These are phyloP conservation scores for Trachelus stipa DNA, from an alignment of 2,888 invertebrate species.

Conservation along the genomic window DNA sequence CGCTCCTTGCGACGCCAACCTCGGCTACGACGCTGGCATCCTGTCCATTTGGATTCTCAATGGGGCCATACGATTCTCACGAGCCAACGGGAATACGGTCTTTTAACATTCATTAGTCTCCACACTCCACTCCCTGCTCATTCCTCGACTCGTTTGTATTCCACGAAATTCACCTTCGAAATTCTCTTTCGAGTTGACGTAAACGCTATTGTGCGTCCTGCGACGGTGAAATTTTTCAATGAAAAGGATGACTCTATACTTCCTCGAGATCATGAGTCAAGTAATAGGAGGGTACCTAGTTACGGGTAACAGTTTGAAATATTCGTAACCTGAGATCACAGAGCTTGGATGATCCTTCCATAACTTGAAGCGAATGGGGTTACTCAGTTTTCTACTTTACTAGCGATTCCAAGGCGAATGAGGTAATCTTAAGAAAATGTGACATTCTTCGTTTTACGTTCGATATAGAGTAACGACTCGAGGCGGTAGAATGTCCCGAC, in stretches of 20 bases:
- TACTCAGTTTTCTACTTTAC: background rate
- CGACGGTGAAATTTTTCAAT: background rate
- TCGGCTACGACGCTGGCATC: background rate
- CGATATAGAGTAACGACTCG: background rate
- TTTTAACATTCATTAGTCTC: background rate
- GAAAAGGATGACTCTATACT: background rate
- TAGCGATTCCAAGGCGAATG: background rate
- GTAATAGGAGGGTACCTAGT: background rate
- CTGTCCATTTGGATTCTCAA: background rate
- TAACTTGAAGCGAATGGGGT: background rate
- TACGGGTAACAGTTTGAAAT: background rate
- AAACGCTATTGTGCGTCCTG: background rate
- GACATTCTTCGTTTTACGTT: background rate
- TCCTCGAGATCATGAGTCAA: background rate
- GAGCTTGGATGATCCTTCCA: background rate
- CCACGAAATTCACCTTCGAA: background rate
- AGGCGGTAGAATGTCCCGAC: background rate
- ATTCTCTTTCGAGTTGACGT: background rate
- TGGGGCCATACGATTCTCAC: background rate
- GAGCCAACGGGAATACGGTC: background rate
- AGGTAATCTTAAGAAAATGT: background rate
- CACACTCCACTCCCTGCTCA: background rate
- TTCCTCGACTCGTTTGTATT: background rate
- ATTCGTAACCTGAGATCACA: background rate
- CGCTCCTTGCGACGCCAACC: background rate